These are phyloP conservation scores for Callionymus lyra DNA, from an alignment of 2,113 vertebrate genomes.

Conservation along the genomic window DNA sequence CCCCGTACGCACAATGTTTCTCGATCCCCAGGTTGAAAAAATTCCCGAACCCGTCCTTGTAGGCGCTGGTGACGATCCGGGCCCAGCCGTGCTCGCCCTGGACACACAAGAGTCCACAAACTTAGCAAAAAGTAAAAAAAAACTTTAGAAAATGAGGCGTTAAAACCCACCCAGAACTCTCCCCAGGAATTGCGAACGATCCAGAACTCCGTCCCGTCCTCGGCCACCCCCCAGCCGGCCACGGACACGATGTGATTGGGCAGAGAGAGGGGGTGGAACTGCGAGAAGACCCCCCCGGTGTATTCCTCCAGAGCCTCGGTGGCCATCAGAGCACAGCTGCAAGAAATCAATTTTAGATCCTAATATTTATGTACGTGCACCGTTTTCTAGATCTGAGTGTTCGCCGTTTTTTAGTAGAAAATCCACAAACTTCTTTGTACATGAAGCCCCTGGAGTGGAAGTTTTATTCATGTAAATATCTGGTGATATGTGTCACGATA, in stretches of 20 bases:
- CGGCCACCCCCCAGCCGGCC: constrained; percentile 80
- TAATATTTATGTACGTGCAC: too few species aligned
- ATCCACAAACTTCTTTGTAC: too few species aligned
- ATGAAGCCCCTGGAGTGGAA: too few species aligned
- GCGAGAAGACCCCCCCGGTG: constrained; percentile 76
- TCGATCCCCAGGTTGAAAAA: constrained; percentile 87
- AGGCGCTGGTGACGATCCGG: constrained; percentile 84
- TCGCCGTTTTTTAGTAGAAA: too few species aligned
- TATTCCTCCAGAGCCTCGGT: constrained; percentile 76
- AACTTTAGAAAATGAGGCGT: too few species aligned
- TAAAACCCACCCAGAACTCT: constrained; percentile 85
- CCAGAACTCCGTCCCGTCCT: constrained; percentile 79
- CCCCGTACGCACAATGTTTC: constrained; percentile 79
- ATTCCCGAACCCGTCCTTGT: constrained; percentile 77
- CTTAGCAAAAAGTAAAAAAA: neutral
- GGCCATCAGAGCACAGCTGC: constrained; percentile 92
- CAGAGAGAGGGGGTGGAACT: constrained; percentile 63
- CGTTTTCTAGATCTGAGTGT: too few species aligned
- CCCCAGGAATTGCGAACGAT: constrained; percentile 96
- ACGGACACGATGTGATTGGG: constrained; percentile 91
- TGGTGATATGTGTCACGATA: too few species aligned
- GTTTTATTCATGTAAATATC: too few species aligned
- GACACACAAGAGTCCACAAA: constrained; percentile 8
- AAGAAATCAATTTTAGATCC: neutral
- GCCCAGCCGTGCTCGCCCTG: constrained; percentile 93